These are phyloP conservation scores for Sakesphorus luctuosus DNA, from an alignment of 2,113 vertebrate genomes.

Conservation along the genomic window DNA sequence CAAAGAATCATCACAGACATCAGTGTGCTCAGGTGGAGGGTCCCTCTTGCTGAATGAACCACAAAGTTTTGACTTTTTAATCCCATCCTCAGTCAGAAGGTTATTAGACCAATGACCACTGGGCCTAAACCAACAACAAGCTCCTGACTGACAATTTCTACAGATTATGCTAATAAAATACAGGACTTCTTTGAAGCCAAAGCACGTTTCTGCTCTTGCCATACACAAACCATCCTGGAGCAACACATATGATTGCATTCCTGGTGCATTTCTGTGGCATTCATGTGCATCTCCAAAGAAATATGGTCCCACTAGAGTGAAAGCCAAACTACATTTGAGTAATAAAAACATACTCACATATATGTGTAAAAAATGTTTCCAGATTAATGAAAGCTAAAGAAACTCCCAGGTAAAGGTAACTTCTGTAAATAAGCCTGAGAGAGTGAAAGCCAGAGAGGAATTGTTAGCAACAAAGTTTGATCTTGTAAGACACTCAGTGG, in stretches of 20 bases:
- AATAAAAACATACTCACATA: accelerated
- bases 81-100: slow-evolving; percentile 4
- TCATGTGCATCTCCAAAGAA: background rate
- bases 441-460: background rate
- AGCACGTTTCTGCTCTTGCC: background rate
- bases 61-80: slow-evolving; percentile 49
- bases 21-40: slow-evolving; percentile 5
- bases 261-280: background rate
- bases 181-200: background rate
- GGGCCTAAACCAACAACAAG: slow-evolving; percentile 2
- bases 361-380: background rate
- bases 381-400: background rate
- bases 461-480: background rate
- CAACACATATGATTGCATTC: background rate
- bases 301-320: background rate
- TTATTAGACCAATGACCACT: background rate
- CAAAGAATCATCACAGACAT: background rate
- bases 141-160: slow-evolving; percentile 4
- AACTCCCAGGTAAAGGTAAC: background rate
- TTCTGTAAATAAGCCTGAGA: background rate
- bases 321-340: background rate
- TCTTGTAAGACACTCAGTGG: background rate
- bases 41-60: slow-evolving; percentile 1
- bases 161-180: slow-evolving; percentile 38
- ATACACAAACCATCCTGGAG: background rate